Percentiles rank a stretch among this genome's conserved stretches.
Conservation (phyloP, 2,888 invertebrate species). For the Mythimna albipuncta region DNA sequence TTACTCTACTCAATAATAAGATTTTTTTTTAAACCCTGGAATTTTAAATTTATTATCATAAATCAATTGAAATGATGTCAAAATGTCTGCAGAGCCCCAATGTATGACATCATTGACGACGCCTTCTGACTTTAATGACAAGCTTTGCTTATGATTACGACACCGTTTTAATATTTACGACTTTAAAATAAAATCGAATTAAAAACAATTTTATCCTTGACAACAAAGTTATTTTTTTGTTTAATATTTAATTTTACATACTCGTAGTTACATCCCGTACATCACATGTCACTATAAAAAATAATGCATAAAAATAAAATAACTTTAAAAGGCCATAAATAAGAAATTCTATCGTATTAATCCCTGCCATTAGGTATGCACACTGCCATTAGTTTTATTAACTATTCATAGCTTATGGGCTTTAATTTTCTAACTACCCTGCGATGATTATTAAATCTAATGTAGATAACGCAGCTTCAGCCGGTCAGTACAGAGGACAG, state of each 20-base stretch:
- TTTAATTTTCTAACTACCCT: constrained; percentile 53
- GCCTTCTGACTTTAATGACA: constrained; percentile 52
- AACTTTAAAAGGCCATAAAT: constrained; percentile 13
- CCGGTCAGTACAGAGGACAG: constrained; percentile 47
- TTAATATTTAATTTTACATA: constrained; percentile 9
- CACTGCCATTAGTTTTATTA: constrained; percentile 51
- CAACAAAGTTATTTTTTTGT: constrained; percentile 13
- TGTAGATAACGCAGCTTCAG: constrained; percentile 52
- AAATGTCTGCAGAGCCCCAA: constrained; percentile 24
- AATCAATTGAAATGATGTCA: constrained; percentile 48
- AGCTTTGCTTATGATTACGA: constrained; percentile 49
- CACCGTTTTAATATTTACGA: constrained; percentile 47
- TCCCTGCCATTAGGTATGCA: constrained; percentile 32
- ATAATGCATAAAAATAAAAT: not conserved
- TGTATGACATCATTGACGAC: constrained; percentile 60
- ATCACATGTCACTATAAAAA: not conserved
- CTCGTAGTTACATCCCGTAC: not conserved
- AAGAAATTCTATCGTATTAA: constrained; percentile 33
- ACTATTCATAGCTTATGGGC: constrained; percentile 53
- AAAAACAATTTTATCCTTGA: constrained; percentile 28
- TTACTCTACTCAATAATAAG: constrained; percentile 7
- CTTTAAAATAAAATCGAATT: constrained; percentile 32
- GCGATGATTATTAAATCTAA: constrained; percentile 62
- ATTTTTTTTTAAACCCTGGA: not conserved
- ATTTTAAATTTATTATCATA: constrained; percentile 23